phyloP scores from a whole-genome alignment of 1,140 invertebrate genomes.

The Micrasema minimum region DNA sequence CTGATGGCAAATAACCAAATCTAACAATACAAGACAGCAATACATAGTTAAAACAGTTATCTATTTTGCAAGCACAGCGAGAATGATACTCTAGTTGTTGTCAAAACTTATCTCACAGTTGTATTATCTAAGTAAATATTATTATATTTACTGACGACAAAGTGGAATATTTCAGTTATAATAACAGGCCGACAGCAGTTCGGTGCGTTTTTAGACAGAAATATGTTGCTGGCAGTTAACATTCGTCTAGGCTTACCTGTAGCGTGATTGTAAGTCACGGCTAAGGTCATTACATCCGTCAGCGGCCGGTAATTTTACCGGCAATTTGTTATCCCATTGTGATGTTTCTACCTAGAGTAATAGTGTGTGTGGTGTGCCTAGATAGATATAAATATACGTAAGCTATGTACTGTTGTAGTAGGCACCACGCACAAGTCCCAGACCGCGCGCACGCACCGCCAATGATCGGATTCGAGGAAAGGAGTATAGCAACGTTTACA shows the following conservation, averaged over 20 bases:
- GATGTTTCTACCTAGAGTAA: not conserved
- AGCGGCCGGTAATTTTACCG: slow-evolving; percentile 7
- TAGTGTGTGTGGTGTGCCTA: not conserved
- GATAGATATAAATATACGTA: no score
- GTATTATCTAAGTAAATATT: no score
- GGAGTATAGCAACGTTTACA: slow-evolving; percentile 2
- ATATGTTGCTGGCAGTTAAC: not conserved
- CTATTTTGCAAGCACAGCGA: no score
- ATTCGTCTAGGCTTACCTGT: slow-evolving; percentile 3
- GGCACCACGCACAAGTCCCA: no score
- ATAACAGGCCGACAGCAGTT: not conserved
- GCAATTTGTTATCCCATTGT: slow-evolving; percentile 28
- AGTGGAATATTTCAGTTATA: not conserved
- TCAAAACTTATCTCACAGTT: no score
- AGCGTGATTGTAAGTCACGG: slow-evolving; percentile 18
- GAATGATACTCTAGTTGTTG: no score
- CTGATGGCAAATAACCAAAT: no score
- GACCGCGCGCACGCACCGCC: not conserved
- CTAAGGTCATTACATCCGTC: slow-evolving; percentile 10
- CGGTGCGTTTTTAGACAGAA: not conserved
- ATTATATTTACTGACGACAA: no score
- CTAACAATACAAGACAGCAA: no score
- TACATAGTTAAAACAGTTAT: no score
- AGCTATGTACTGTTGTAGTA: no score
- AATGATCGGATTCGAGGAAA: slow-evolving; percentile 7